Evolutionary conservation across 2,888 invertebrate genomes (phyloP).

Genomic region (Cryptus viduatorius): DNA sequence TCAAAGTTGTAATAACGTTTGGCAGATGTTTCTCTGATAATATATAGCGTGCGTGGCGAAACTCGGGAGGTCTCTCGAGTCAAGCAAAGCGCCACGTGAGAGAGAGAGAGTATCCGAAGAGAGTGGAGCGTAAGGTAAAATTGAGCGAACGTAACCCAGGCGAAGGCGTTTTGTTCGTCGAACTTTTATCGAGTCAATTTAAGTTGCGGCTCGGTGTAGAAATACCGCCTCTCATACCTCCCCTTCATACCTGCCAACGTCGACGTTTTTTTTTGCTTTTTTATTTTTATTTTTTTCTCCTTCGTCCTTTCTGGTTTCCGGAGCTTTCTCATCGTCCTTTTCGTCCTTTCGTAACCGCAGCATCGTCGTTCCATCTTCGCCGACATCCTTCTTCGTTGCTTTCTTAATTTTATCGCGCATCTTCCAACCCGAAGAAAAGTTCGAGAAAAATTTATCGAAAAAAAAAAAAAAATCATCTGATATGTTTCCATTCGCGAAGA

Average conservation of each 20-base stretch:
- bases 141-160: slow-evolving; percentile 43
- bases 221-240: slow-evolving; percentile 67
- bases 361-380: neutral
- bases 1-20: slow-evolving; percentile 85
- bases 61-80: slow-evolving; percentile 53
- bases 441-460: neutral
- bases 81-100: slow-evolving; percentile 47
- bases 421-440: neutral
- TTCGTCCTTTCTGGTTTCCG: neutral
- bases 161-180: slow-evolving; percentile 81
- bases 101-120: slow-evolving; percentile 2
- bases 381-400: neutral
- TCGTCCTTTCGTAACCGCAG: slow-evolving; percentile 1
- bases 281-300: slow-evolving; percentile 23
- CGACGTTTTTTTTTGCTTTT: slow-evolving; percentile 31
- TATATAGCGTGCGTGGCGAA: slow-evolving; percentile 71
- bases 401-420: slow-evolving; percentile 12
- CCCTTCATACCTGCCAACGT: slow-evolving; percentile 49
- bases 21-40: slow-evolving; percentile 83
- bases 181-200: slow-evolving; percentile 85
- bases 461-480: neutral
- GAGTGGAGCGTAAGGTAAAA: slow-evolving; percentile 28
- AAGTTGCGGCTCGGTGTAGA: slow-evolving; percentile 81
- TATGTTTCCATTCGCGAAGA: slow-evolving; percentile 27
- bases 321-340: neutral